Conservation (phyloP, 1,140 invertebrate species). For the Drosophila triauraria region DNA sequence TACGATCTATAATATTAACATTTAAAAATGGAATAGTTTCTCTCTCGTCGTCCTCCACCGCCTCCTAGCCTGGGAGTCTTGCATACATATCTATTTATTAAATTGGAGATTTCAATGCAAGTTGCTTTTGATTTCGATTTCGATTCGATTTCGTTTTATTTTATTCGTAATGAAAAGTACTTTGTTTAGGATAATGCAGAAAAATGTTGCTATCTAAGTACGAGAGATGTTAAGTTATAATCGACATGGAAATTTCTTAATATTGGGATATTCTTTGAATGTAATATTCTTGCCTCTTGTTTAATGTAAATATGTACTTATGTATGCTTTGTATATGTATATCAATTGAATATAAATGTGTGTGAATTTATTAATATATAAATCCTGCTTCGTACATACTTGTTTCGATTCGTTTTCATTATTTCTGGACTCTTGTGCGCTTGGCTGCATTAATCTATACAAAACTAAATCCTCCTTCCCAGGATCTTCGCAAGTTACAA, state of each 20-base stretch:
- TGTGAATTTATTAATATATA: conserved; percentile 47
- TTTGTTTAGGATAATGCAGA: conserved; percentile 61
- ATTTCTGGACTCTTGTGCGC: conserved; percentile 74
- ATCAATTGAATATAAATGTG: conserved; percentile 57
- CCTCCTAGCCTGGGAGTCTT: conserved; percentile 30
- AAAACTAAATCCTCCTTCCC: conserved; percentile 57
- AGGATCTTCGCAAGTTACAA: conserved; percentile 64
- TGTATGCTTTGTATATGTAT: conserved; percentile 49
- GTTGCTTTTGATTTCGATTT: conserved; percentile 41
- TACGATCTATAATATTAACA: conserved; percentile 39
- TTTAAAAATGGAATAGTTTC: conserved; percentile 61
- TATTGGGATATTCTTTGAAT: conserved; percentile 61
- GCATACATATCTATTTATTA: conserved; percentile 58
- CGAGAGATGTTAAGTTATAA: conserved; percentile 73
- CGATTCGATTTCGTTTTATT: conserved; percentile 10
- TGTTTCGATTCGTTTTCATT: conserved; percentile 19
- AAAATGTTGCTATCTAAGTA: conserved; percentile 82
- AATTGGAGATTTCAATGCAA: conserved; percentile 67
- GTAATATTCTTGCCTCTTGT: conserved; percentile 43
- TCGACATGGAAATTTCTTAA: conserved; percentile 72
- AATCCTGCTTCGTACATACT: conserved; percentile 24
- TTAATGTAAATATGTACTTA: conserved; percentile 48
- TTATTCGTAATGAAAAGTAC: conserved; percentile 52
- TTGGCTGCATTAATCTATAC: conserved; percentile 72
- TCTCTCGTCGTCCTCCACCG: conserved; percentile 4